These are phyloP conservation scores for Syrmaticus mikado DNA, from an alignment of 2,113 vertebrate species.

Conservation along the genomic window DNA sequence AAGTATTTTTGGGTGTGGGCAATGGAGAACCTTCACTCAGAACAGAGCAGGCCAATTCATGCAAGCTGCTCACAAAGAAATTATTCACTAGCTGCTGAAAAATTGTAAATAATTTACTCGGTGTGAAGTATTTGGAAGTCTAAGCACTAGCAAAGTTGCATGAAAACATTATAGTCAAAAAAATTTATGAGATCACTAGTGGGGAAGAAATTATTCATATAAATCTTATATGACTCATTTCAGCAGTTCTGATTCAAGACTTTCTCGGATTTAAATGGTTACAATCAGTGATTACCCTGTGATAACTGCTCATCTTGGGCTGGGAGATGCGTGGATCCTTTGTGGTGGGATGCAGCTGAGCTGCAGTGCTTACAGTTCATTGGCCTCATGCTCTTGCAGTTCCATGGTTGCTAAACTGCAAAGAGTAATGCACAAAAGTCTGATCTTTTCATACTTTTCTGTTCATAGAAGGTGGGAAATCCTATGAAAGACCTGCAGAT, in stretches of 20 bases:
- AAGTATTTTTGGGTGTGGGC: not conserved
- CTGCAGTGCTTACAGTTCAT: not conserved
- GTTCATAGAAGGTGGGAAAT: not conserved
- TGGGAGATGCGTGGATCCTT: not conserved
- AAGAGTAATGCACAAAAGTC: not conserved
- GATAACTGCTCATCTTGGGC: not conserved
- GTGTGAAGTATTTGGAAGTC: not conserved
- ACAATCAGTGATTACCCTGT: not conserved
- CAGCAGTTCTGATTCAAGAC: not conserved
- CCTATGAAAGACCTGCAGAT: not conserved
- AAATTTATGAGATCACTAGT: not conserved
- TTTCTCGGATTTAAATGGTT: not conserved
- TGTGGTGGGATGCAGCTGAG: not conserved
- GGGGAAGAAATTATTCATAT: slow-evolving; percentile 40
- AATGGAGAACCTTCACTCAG: not conserved
- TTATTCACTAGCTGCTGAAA: not conserved
- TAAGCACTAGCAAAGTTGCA: slow-evolving; percentile 11
- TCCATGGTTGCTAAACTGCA: not conserved
- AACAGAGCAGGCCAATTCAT: not conserved
- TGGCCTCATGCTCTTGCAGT: not conserved
- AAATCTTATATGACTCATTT: not conserved
- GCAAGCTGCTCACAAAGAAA: not conserved
- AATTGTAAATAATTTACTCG: slow-evolving; percentile 15
- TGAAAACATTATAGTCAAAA: slow-evolving; percentile 31
- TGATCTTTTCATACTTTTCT: not conserved